phyloP scores from a whole-genome alignment of 2,113 vertebrate species.

The Halichoeres trimaculatus region DNA sequence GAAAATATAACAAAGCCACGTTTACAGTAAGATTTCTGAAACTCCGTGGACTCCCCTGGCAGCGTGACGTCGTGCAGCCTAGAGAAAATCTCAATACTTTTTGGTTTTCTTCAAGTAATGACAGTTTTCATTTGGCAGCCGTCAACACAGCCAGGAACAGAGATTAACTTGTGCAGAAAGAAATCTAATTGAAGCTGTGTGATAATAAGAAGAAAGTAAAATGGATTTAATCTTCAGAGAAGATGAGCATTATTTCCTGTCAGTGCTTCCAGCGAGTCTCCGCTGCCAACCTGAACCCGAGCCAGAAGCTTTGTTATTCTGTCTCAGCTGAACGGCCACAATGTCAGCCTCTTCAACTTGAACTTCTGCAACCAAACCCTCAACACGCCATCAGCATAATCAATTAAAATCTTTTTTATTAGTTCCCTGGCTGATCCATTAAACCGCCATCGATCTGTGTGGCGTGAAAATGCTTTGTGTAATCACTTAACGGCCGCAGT shows the following conservation, averaged over 20 bases:
- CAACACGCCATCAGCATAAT: slow-evolving; percentile 55
- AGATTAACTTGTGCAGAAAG: slow-evolving; percentile 1
- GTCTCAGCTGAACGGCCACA: slow-evolving; percentile 34
- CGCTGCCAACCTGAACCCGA: slow-evolving; percentile 42
- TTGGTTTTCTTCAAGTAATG: slow-evolving; percentile 21
- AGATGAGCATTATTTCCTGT: slow-evolving; percentile 44
- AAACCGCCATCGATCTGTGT: slow-evolving; percentile 56
- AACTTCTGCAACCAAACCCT: slow-evolving; percentile 48
- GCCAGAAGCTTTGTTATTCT: slow-evolving; percentile 39
- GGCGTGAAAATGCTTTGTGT: slow-evolving; percentile 50
- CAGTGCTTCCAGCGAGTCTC: slow-evolving; percentile 12
- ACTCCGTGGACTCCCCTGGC: slow-evolving; percentile 2
- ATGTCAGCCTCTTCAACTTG: slow-evolving; percentile 46
- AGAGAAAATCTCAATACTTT: slow-evolving; percentile 7
- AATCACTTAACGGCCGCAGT: slow-evolving; percentile 66
- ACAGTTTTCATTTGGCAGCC: slow-evolving; percentile 23
- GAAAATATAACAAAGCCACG: background rate
- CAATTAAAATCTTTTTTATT: slow-evolving; percentile 63
- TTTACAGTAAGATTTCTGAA: background rate
- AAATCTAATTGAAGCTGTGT: slow-evolving; percentile 22
- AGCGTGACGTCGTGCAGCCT: slow-evolving; percentile 2
- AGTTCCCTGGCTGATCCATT: slow-evolving; percentile 62
- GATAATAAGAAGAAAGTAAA: slow-evolving; percentile 24
- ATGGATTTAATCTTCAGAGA: slow-evolving; percentile 24
- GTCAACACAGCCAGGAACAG: slow-evolving; percentile 21